Conservation (phyloP, 2,113 vertebrate species). For the Alexandromys fortis region DNA sequence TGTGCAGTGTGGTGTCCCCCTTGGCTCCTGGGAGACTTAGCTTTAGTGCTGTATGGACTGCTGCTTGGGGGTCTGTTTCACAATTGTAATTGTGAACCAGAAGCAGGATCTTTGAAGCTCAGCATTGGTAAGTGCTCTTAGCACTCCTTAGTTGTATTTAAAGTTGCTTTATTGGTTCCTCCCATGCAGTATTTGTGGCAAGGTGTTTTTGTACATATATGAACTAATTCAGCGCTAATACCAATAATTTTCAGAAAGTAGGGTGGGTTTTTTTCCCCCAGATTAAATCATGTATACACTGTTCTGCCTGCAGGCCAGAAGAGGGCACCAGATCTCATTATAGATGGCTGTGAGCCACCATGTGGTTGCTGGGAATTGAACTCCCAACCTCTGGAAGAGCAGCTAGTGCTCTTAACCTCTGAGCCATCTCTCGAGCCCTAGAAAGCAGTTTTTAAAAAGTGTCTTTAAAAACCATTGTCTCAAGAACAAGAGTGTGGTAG, state of each 20-base stretch:
- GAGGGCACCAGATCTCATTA: no score
- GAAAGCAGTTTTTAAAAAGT: neutral
- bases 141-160: neutral
- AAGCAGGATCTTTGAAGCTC: neutral
- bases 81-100: neutral
- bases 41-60: neutral
- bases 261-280: neutral
- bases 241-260: slow-evolving; percentile 22
- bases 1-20: neutral
- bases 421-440: no score
- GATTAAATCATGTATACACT: no score
- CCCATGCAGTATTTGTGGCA: neutral
- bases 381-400: no score
- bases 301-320: no score
- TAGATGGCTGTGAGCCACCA: no score
- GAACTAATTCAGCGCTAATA: slow-evolving; percentile 21
- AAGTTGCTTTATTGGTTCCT: neutral
- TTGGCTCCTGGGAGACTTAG: neutral
- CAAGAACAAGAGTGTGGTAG: neutral
- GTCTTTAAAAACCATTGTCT: neutral
- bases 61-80: neutral
- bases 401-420: no score
- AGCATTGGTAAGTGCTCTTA: neutral
- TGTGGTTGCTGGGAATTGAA: no score
- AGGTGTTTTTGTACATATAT: neutral